Evolutionary conservation across 2,113 vertebrate genomes (phyloP).

Genomic region (Charina bottae): DNA sequence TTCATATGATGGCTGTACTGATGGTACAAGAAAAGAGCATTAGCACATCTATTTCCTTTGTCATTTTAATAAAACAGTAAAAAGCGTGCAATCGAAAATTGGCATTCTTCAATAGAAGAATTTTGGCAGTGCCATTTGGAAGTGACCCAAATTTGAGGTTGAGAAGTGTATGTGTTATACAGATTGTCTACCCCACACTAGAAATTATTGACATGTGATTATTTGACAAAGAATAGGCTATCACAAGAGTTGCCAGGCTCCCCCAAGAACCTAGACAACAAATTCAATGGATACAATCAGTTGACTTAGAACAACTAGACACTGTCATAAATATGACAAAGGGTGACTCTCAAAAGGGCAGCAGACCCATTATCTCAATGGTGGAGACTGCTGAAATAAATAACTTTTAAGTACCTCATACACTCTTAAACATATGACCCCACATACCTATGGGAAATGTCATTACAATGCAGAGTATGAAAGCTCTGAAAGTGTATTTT

Average conservation of each 20-base stretch:
- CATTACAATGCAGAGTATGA: constrained; percentile 66
- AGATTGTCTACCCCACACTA: neutral
- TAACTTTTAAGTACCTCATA: constrained; percentile 68
- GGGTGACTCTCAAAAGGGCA: constrained; percentile 74
- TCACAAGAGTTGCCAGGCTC: neutral
- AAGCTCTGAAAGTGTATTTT: constrained; percentile 54
- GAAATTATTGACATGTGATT: neutral
- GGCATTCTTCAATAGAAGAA: neutral
- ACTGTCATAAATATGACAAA: constrained; percentile 76
- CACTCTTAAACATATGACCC: constrained; percentile 69
- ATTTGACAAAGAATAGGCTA: constrained; percentile 1
- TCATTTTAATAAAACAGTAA: neutral
- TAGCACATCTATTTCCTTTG: neutral
- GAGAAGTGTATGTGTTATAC: neutral
- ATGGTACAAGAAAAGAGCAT: neutral
- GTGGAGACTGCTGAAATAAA: constrained; percentile 72
- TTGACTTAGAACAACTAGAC: constrained; percentile 60
- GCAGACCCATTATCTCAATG: constrained; percentile 77
- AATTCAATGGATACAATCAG: constrained; percentile 20
- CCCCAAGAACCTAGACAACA: constrained; percentile 7
- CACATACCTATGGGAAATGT: constrained; percentile 60
- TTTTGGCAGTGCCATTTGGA: neutral
- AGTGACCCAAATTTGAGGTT: neutral
- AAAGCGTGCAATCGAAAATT: neutral
- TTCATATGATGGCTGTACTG: neutral